Conservation (phyloP, 2,113 vertebrate species). For the Caranx ignobilis region DNA sequence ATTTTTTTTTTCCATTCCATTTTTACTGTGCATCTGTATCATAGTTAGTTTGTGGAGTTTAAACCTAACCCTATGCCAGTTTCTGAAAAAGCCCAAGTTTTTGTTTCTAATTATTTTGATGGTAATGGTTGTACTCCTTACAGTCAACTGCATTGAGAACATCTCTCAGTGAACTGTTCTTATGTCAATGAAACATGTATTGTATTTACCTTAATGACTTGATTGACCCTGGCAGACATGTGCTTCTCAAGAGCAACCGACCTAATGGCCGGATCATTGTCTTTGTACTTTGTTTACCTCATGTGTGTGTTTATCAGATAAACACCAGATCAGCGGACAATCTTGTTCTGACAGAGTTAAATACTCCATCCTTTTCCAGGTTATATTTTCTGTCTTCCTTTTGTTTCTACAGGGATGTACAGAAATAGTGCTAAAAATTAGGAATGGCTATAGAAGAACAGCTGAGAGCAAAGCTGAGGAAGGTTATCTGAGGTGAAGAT, state of each 20-base stretch:
- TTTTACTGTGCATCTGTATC: neutral
- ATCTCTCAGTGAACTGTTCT: neutral
- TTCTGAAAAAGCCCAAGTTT: neutral
- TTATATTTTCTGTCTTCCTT: neutral
- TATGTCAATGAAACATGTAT: slow-evolving; percentile 14
- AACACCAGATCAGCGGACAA: neutral
- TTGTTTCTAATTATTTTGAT: neutral
- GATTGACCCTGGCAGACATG: slow-evolving; percentile 1
- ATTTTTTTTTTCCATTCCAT: neutral
- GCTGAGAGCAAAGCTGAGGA: neutral
- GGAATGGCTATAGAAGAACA: neutral
- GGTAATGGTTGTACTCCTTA: neutral
- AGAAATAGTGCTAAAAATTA: neutral
- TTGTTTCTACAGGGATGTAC: neutral
- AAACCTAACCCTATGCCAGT: neutral
- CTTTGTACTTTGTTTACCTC: slow-evolving; percentile 44
- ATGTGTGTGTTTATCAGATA: slow-evolving; percentile 28
- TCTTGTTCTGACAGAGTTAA: neutral
- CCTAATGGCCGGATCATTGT: slow-evolving; percentile 39
- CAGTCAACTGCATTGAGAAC: neutral
- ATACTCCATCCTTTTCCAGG: neutral
- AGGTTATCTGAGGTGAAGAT: neutral
- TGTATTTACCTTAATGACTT: slow-evolving; percentile 3
- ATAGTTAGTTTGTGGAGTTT: neutral
- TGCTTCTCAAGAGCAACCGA: slow-evolving; percentile 21